phyloP scores from a whole-genome alignment of 2,113 vertebrate species.

The Hippolais icterina region DNA sequence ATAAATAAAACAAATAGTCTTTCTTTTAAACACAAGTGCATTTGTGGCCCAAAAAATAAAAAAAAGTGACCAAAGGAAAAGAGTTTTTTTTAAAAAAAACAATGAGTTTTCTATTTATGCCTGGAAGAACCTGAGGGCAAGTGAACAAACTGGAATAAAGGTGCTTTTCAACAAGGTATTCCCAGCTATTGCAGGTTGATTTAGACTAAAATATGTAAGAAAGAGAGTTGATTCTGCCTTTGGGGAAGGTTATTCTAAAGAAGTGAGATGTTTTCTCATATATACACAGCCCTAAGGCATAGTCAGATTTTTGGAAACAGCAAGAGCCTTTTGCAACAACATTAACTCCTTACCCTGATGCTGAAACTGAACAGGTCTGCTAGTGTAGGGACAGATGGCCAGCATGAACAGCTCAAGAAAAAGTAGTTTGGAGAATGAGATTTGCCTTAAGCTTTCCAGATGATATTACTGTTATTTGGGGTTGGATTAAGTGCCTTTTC shows the following conservation, averaged over 20 bases:
- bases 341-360: not conserved
- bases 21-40: not conserved
- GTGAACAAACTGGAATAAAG: not conserved
- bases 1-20: not conserved
- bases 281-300: not conserved
- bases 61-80: not conserved
- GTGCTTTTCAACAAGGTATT: not conserved
- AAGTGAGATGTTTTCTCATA: not conserved
- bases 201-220: not conserved
- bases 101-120: not conserved
- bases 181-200: not conserved
- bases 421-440: not conserved
- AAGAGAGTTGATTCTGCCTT: not conserved
- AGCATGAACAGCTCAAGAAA: not conserved
- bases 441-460: not conserved
- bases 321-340: not conserved
- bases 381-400: not conserved
- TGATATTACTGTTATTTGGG: not conserved
- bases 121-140: not conserved
- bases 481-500: not conserved
- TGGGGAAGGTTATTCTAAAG: not conserved
- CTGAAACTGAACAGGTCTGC: not conserved
- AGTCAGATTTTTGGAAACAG: not conserved
- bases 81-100: not conserved
- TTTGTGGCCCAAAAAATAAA: not conserved